A percentile compares a stretch with the other conserved stretches of the same genome.
Conservation (phyloP, 2,113 vertebrate species). For the Jaculus jaculus region DNA sequence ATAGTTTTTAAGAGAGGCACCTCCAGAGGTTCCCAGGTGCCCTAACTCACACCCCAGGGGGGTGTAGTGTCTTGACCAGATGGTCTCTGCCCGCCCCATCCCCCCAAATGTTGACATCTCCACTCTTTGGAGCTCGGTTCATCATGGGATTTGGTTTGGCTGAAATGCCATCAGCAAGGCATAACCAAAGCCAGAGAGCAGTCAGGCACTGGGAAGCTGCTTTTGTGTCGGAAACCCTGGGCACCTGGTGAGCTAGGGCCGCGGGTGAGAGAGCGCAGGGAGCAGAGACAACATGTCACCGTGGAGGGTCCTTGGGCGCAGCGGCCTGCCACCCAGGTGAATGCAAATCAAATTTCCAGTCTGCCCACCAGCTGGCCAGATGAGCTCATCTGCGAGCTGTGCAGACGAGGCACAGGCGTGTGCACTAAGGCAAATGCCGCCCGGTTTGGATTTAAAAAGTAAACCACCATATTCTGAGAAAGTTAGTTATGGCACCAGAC, state of each 20-base stretch:
- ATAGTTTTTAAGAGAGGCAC: background rate
- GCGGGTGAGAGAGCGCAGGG: background rate
- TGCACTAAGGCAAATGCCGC: background rate
- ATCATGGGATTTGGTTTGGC: background rate
- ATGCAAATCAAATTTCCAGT: background rate
- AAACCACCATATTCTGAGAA: background rate
- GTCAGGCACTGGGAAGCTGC: background rate
- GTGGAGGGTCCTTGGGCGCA: background rate
- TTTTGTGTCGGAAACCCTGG: no score
- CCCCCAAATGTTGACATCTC: background rate
- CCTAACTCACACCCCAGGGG: background rate
- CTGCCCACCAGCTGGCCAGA: background rate
- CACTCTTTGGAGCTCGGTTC: background rate
- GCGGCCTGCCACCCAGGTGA: background rate
- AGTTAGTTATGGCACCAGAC: background rate
- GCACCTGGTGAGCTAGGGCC: no score
- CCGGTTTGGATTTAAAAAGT: background rate
- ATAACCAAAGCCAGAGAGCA: background rate
- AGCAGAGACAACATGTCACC: no score
- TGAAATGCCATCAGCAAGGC: background rate
- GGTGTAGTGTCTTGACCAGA: background rate
- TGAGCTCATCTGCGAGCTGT: background rate
- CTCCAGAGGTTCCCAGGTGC: background rate
- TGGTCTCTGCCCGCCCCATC: background rate
- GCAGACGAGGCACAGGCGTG: background rate